Evolutionary conservation across 2,113 vertebrate species (phyloP), one percentile per base, ranked within the genome.

Genomic region (Silurus asotus): DNA sequence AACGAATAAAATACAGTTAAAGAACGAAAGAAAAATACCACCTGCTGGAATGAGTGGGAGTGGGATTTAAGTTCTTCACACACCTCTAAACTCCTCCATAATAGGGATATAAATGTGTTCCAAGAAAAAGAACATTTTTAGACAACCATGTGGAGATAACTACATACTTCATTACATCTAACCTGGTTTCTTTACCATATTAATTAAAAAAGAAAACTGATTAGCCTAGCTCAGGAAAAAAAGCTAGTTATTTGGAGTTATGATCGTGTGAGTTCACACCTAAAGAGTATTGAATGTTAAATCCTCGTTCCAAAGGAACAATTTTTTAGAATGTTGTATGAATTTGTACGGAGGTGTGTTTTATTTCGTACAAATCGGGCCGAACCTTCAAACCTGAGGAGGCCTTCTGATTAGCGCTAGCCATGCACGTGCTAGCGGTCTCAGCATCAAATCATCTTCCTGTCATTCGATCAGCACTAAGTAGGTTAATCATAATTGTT

Each of bases 401-500:
- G 28, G 37, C 28, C 65, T 20, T 55, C 4, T 45, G 51, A 25
- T 69, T 28, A 23, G 59, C 64, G 55, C 51, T 51, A 58, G 45
- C 6, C 28, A 53, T 69, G 37, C 37, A 37, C 37, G 15, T 83
- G 28, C 37, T 70, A 48, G 37, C 3, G 15, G 23, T 45, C 25
- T 65, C 62, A 65, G n/a, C 64, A 6, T 67, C 2, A 28, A 67
- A 67, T 72, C 69, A 10, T 48, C 45, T 48, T 85, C 37, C n/a
- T 74, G 28, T 37, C 58, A 37, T 7, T 87, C 20, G 25, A 19
- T 87, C 69, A 86, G 74, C 49, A 75, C n/a, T 64, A 64, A 65
- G 69, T 55, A 13, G 59, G 58, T 7, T 75, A 86, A 82, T 82
- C 79, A 86, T 82, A 82, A 55, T 70, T 83, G 82, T 56, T 82